A percentile compares a stretch with the other conserved stretches of the same genome.
These are phyloP conservation scores for Apamea anceps DNA, from an alignment of 2,888 invertebrate genomes.

Conservation along the genomic window DNA sequence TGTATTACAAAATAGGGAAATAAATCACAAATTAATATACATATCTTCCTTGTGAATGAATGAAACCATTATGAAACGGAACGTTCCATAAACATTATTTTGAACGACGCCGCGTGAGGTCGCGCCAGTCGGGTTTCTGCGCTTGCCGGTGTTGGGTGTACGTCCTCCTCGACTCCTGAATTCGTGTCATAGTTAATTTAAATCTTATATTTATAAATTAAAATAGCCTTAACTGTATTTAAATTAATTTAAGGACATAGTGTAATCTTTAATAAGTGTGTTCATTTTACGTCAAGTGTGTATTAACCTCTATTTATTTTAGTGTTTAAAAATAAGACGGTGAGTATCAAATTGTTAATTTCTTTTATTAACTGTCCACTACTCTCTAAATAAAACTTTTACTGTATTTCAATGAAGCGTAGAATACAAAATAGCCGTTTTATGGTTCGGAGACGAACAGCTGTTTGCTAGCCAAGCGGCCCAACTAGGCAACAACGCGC, in stretches of 20 bases:
- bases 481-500: constrained; percentile 35
- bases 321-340: constrained; percentile 78
- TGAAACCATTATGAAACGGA: constrained; percentile 74
- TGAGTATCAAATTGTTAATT: constrained; percentile 76
- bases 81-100: constrained; percentile 77
- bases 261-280: constrained; percentile 75
- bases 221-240: constrained; percentile 68
- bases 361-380: constrained; percentile 56
- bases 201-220: constrained; percentile 73
- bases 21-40: constrained; percentile 29
- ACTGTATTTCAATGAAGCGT: constrained; percentile 31
- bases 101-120: constrained; percentile 78
- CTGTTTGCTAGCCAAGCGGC: constrained; percentile 60
- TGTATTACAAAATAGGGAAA: constrained; percentile 29
- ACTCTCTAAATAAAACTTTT: constrained; percentile 47
- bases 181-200: constrained; percentile 83
- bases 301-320: constrained; percentile 71
- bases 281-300: constrained; percentile 76
- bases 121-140: constrained; percentile 88
- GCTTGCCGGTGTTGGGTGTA: constrained; percentile 83
- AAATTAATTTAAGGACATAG: constrained; percentile 65
- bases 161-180: constrained; percentile 80
- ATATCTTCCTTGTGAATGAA: constrained; percentile 63
- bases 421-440: constrained; percentile 29
- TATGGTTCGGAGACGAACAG: constrained; percentile 61